These are phyloP conservation scores for Varanus salvator DNA, from an alignment of 2,113 vertebrate genomes.

Conservation along the genomic window DNA sequence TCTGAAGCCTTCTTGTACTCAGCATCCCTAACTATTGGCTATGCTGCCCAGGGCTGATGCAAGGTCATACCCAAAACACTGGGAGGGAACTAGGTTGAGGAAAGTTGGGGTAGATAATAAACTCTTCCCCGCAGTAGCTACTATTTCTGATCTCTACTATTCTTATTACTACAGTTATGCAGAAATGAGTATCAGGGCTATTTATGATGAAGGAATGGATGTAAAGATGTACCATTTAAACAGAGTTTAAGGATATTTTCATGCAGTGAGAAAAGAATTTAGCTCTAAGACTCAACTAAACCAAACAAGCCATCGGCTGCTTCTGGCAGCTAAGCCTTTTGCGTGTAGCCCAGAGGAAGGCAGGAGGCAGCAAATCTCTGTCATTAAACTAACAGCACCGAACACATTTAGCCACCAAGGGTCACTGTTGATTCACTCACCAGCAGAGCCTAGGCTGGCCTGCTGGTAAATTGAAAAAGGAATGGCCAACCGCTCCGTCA, in stretches of 20 bases:
- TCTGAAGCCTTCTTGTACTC: too few relatives aligned
- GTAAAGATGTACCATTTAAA: background rate
- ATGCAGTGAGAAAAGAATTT: background rate
- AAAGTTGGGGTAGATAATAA: too few relatives aligned
- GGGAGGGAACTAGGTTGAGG: too few relatives aligned
- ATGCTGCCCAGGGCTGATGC: too few relatives aligned
- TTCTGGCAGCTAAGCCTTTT: background rate
- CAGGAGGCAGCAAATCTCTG: background rate
- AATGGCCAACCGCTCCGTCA: background rate
- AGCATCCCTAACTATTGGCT: too few relatives aligned
- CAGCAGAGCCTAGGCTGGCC: background rate
- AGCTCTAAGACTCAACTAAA: background rate
- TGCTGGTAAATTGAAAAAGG: background rate
- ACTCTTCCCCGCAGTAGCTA: too few relatives aligned
- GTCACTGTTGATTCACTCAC: slow-evolving; percentile 69
- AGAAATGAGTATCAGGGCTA: background rate
- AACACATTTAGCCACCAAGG: slow-evolving; percentile 61
- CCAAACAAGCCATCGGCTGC: background rate
- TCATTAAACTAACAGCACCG: slow-evolving; percentile 38
- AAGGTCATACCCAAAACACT: too few relatives aligned
- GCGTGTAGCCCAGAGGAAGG: rapidly evolving
- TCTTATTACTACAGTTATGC: background rate
- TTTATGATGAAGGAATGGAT: background rate
- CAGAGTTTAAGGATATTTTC: background rate
- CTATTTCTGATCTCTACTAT: too few relatives aligned